These are phyloP conservation scores for Macrobrachium rosenbergii DNA, from an alignment of 1,140 invertebrate genomes.

Conservation along the genomic window DNA sequence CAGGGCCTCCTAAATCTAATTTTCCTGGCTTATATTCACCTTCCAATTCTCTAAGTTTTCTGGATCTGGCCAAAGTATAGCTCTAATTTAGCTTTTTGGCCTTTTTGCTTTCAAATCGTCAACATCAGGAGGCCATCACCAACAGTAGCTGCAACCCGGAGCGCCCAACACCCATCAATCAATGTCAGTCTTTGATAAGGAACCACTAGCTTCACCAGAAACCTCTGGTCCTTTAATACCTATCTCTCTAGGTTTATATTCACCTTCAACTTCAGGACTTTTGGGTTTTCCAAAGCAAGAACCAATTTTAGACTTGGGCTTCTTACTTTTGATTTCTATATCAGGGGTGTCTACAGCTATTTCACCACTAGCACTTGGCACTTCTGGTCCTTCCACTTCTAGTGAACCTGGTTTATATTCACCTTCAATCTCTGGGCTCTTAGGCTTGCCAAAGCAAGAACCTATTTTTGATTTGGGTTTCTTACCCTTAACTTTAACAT, in stretches of 20 bases:
- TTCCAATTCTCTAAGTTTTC: constrained; percentile 26
- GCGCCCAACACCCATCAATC: background rate
- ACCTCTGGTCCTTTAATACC: constrained; percentile 31
- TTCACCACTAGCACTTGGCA: background rate
- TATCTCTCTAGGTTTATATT: constrained; percentile 26
- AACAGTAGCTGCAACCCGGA: background rate
- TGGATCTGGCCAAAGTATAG: constrained; percentile 51
- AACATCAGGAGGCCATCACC: background rate
- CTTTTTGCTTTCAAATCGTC: background rate
- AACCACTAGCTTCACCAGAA: constrained; percentile 1
- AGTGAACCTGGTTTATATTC: too few species aligned
- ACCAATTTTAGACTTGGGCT: constrained; percentile 37
- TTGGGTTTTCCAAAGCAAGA: too few species aligned
- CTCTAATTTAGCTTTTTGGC: background rate
- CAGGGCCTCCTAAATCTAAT: background rate
- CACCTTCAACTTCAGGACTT: constrained; percentile 38
- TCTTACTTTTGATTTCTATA: constrained; percentile 29
- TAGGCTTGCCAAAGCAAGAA: constrained; percentile 49
- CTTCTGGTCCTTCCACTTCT: constrained; percentile 13
- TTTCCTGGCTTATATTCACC: constrained; percentile 36
- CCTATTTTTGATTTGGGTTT: constrained; percentile 26
- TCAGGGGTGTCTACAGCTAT: constrained; percentile 23
- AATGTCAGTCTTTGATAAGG: background rate
- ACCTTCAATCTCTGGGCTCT: constrained; percentile 18
- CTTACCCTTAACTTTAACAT: constrained; percentile 21